A percentile compares a stretch with the other conserved stretches of the same genome.
Conservation (phyloP, 2,113 vertebrate genomes). For the Panthera tigris region DNA sequence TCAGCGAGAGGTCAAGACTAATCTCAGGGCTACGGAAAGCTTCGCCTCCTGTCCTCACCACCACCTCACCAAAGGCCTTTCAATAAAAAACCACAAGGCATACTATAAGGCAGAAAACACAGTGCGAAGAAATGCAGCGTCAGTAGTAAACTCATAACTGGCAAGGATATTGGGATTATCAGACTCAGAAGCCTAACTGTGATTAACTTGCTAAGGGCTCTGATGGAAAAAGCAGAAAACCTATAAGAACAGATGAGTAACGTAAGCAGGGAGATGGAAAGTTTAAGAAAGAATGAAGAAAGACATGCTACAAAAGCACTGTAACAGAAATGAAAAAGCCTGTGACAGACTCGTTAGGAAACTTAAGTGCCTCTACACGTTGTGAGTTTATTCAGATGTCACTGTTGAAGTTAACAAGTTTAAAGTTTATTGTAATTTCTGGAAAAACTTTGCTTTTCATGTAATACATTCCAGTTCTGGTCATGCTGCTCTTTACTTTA, state of each 20-base stretch:
- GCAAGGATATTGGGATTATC: background rate
- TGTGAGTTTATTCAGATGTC: background rate
- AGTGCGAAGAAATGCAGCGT: background rate
- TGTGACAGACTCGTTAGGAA: background rate
- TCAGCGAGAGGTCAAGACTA: background rate
- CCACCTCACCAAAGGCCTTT: background rate
- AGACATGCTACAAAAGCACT: background rate
- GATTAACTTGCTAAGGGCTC: background rate
- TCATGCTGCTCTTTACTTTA: background rate
- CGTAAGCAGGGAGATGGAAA: background rate
- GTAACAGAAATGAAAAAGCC: background rate
- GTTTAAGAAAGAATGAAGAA: background rate
- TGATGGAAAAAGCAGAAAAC: background rate
- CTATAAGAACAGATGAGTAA: background rate
- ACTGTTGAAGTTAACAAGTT: conserved; percentile 2
- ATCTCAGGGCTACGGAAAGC: background rate
- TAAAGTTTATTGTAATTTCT: background rate
- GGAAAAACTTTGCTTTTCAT: background rate
- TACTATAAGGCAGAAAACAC: background rate
- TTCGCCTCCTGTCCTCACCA: background rate
- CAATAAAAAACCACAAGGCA: background rate
- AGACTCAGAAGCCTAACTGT: background rate
- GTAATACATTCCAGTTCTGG: background rate
- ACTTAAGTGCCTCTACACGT: background rate
- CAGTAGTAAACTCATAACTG: background rate